A percentile compares a stretch with the other conserved stretches of the same genome.
phyloP scores from a whole-genome alignment of 2,797 vertebrate species.

The Sebastes hopkinsi region DNA sequence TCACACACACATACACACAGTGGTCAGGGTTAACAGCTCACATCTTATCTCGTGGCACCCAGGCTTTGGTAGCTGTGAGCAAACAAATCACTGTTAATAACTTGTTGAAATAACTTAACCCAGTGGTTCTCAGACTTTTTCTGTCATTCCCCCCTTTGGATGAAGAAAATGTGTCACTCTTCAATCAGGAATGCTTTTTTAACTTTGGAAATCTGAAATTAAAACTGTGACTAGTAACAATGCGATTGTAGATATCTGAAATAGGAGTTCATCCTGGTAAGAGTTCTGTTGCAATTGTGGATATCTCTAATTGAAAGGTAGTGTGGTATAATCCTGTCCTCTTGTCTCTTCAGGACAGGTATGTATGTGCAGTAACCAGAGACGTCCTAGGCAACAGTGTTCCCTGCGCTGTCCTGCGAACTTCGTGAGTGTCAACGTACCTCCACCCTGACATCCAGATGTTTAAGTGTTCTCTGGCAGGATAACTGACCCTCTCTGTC shows the following conservation, averaged over 20 bases:
- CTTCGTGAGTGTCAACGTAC: constrained; percentile 83
- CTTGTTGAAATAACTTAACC: neutral
- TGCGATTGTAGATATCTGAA: no score
- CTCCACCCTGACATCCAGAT: neutral
- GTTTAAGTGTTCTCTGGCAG: neutral
- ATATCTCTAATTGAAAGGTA: no score
- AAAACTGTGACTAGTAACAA: no score
- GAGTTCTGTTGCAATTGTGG: no score
- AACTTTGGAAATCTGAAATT: no score
- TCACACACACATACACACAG: neutral
- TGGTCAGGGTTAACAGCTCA: neutral
- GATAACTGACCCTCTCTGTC: neutral
- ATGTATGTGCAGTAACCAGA: constrained; percentile 90
- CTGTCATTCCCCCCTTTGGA: no score
- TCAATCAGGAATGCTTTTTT: no score
- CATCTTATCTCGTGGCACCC: neutral
- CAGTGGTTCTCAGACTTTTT: no score
- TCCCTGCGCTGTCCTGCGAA: constrained; percentile 87
- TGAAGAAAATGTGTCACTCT: no score
- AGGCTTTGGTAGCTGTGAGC: neutral
- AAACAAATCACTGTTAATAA: neutral
- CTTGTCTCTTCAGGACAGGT: constrained; percentile 80
- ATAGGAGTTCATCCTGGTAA: no score
- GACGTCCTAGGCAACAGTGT: constrained; percentile 90
- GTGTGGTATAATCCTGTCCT: neutral